Percentiles rank a stretch among this genome's conserved stretches.
phyloP scores from a whole-genome alignment of 2,888 invertebrate genomes.

The Synanthedon vespiformis region DNA sequence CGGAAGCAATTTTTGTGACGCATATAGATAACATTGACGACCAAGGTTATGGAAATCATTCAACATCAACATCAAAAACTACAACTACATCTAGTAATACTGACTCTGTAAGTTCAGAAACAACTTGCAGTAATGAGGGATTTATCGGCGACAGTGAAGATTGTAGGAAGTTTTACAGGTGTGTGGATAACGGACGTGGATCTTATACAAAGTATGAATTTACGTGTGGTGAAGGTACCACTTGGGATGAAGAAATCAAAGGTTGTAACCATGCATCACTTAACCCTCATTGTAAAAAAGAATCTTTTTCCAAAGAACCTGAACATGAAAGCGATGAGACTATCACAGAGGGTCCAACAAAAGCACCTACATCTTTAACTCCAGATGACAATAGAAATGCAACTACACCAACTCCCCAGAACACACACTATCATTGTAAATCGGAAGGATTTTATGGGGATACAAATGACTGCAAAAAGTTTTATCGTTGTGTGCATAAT shows the following conservation, averaged over 20 bases:
- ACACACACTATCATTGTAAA: conserved; percentile 43
- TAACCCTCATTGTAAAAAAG: conserved; percentile 45
- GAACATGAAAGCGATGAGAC: not conserved
- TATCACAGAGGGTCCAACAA: not conserved
- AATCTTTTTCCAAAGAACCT: conserved; percentile 11
- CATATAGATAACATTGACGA: not conserved
- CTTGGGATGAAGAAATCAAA: conserved; percentile 77
- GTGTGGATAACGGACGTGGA: conserved; percentile 50
- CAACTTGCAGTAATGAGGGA: conserved; percentile 24
- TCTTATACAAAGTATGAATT: conserved; percentile 58
- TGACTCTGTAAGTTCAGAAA: not conserved
- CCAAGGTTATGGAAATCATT: not conserved
- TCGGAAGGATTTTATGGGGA: conserved; percentile 79
- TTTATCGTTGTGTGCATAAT: conserved; percentile 76
- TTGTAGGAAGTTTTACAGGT: conserved; percentile 72
- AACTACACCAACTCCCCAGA: conserved; percentile 31
- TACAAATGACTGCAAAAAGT: conserved; percentile 76
- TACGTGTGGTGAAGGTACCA: conserved; percentile 68
- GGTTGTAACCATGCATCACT: conserved; percentile 77
- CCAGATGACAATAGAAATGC: conserved; percentile 8
- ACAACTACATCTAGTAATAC: conserved; percentile 1
- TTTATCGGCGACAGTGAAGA: conserved; percentile 57
- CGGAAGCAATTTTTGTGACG: conserved; percentile 1
- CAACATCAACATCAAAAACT: not conserved
- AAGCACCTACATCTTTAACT: conserved; percentile 6